phyloP scores from a whole-genome alignment of 1,140 invertebrate species.

The Saccostrea glomerata region DNA sequence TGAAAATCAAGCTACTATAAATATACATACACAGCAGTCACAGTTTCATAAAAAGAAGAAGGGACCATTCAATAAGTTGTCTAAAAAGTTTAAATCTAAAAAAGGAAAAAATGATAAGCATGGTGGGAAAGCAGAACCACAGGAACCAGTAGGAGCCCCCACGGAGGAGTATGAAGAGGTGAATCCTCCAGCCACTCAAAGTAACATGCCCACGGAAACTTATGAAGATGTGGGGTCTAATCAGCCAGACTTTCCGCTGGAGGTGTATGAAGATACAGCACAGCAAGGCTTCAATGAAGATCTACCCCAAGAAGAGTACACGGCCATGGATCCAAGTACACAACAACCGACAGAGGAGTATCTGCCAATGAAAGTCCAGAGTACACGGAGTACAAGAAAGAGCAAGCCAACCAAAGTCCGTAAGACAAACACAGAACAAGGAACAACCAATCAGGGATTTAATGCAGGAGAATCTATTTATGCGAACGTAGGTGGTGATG shows the following conservation, averaged over 20 bases:
- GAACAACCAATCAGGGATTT: neutral
- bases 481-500: neutral
- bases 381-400: neutral
- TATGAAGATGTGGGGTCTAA: constrained; percentile 9
- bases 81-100: neutral
- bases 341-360: neutral
- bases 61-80: neutral
- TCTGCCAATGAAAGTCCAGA: neutral
- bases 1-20: neutral
- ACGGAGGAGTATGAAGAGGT: neutral
- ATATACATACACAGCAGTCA: neutral
- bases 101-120: neutral
- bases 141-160: neutral
- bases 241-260: neutral
- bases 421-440: neutral
- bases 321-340: neutral
- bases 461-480: neutral
- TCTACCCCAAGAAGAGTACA: neutral
- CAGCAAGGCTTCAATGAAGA: neutral
- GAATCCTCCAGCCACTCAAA: neutral
- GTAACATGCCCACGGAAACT: neutral
- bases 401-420: neutral
- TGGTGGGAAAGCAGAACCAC: neutral
- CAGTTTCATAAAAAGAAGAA: neutral
- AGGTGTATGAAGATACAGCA: neutral